Conservation (phyloP, 2,888 invertebrate genomes). For the Mylabris sibirica region DNA sequence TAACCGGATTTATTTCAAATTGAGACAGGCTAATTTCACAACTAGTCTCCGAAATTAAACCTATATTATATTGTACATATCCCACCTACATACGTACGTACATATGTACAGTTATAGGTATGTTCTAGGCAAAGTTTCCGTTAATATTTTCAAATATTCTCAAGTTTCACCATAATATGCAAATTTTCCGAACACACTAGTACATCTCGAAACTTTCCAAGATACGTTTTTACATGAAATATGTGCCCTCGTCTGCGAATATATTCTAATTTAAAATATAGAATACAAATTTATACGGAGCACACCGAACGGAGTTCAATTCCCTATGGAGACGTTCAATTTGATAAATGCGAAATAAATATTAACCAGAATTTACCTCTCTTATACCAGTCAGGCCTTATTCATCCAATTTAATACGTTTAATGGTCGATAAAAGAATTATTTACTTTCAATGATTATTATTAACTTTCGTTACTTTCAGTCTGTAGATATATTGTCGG, state of each 20-base stretch:
- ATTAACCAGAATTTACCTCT: constrained; percentile 59
- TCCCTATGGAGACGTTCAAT: constrained; percentile 60
- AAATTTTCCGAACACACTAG: constrained; percentile 57
- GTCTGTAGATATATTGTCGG: neutral
- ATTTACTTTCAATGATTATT: constrained; percentile 38
- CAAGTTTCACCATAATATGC: constrained; percentile 60
- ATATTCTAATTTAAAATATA: constrained; percentile 64
- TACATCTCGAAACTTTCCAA: constrained; percentile 58
- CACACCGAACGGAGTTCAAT: constrained; percentile 56
- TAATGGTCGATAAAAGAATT: constrained; percentile 49
- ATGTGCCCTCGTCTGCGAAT: constrained; percentile 60
- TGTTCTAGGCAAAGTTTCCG: constrained; percentile 43
- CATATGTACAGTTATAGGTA: constrained; percentile 16
- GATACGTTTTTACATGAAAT: constrained; percentile 62
- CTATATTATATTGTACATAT: constrained; percentile 26
- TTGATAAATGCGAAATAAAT: constrained; percentile 63
- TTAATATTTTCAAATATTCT: constrained; percentile 53
- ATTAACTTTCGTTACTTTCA: constrained; percentile 29
- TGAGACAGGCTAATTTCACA: constrained; percentile 45
- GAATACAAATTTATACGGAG: constrained; percentile 62
- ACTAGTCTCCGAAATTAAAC: constrained; percentile 40
- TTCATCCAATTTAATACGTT: constrained; percentile 46
- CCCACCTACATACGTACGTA: neutral
- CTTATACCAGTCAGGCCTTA: constrained; percentile 39
- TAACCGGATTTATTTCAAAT: constrained; percentile 50